These are phyloP conservation scores for Chiloscyllium plagiosum DNA, from an alignment of 2,113 vertebrate genomes.

Conservation along the genomic window DNA sequence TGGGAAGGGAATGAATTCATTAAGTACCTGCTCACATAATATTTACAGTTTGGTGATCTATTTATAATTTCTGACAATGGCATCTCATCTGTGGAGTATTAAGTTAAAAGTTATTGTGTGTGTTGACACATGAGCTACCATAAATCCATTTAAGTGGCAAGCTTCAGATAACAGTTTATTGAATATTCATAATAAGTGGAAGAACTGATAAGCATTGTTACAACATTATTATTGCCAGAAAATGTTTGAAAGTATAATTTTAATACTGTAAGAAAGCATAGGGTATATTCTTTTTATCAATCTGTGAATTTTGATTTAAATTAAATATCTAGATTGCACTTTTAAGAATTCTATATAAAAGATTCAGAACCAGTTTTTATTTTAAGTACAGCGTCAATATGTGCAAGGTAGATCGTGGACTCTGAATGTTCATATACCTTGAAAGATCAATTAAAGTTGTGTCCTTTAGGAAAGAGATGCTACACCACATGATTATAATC, in stretches of 20 bases:
- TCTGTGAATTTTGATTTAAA: not conserved
- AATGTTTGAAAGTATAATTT: not conserved
- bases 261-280: not conserved
- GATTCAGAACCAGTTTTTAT: not conserved
- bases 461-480: not conserved
- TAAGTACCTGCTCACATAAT: slow-evolving; percentile 1
- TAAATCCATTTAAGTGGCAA: not conserved
- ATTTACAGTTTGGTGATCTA: slow-evolving; percentile 8
- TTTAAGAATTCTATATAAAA: not conserved
- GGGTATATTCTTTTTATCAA: not conserved
- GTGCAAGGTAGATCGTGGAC: not conserved
- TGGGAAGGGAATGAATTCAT: not conserved
- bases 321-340: not conserved
- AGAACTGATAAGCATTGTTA: not conserved
- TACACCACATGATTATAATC: not conserved
- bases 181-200: not conserved
- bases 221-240: not conserved
- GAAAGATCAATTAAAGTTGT: not conserved
- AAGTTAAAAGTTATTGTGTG: not conserved
- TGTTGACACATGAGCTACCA: not conserved
- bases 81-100: not conserved
- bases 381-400: not conserved
- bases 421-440: not conserved
- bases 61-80: not conserved
- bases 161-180: slow-evolving; percentile 1